Conservation (phyloP, 2,797 vertebrate genomes). For the Darevskia mixta region DNA sequence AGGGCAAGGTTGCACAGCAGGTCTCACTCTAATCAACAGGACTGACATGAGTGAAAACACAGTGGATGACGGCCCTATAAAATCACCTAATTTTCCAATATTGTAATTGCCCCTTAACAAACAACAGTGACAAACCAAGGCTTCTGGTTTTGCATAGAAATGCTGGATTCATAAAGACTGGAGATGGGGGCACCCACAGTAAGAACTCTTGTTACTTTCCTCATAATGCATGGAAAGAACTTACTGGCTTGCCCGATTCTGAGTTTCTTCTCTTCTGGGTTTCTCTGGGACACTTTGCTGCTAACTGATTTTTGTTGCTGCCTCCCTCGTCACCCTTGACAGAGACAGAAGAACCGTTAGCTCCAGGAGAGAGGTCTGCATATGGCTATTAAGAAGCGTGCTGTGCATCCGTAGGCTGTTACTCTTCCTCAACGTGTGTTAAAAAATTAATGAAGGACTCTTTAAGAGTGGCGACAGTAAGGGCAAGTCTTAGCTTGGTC, state of each 20-base stretch:
- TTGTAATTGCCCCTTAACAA: background rate
- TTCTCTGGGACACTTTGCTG: constrained; percentile 56
- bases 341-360: constrained; percentile 56
- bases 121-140: background rate
- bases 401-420: background rate
- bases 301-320: background rate
- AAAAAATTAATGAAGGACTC: constrained; percentile 30
- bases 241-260: constrained; percentile 47
- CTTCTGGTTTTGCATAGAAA: background rate
- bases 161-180: background rate
- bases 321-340: constrained; percentile 46
- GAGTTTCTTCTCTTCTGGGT: constrained; percentile 49
- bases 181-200: no score
- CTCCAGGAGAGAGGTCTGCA: background rate
- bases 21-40: no score
- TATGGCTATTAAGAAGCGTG: background rate
- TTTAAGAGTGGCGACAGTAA: background rate
- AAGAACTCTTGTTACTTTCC: background rate
- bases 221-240: background rate
- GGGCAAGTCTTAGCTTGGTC: background rate
- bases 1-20: background rate
- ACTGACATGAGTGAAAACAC: background rate
- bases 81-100: background rate
- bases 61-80: background rate
- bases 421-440: constrained; percentile 27